These are phyloP conservation scores for Beris morrisii DNA, from an alignment of 2,888 invertebrate species.

Conservation along the genomic window DNA sequence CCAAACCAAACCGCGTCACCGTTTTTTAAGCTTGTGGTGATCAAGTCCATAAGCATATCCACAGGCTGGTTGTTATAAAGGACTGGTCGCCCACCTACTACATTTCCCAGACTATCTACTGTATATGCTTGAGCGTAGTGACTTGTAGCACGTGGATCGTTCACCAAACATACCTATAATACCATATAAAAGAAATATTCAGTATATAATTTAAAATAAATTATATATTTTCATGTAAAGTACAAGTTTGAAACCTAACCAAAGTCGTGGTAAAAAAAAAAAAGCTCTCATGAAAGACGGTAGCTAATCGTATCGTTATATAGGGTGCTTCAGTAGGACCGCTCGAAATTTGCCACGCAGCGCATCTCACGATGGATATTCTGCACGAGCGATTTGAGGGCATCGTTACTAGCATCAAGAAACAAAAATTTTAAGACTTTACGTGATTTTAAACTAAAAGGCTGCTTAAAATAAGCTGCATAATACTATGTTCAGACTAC, in stretches of 20 bases:
- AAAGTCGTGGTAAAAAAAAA: background rate
- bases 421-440: no score
- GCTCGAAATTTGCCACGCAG: no score
- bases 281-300: no score
- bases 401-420: no score
- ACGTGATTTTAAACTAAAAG: no score
- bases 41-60: slow-evolving; percentile 72
- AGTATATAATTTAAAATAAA: background rate
- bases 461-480: no score
- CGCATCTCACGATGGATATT: no score
- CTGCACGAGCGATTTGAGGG: no score
- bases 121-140: slow-evolving; percentile 81
- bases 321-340: no score
- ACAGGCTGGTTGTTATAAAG: slow-evolving; percentile 88
- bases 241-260: background rate
- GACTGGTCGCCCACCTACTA: slow-evolving; percentile 76
- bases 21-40: slow-evolving; percentile 74
- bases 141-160: slow-evolving; percentile 80
- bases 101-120: slow-evolving; percentile 85
- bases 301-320: no score
- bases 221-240: background rate
- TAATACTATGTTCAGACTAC: no score
- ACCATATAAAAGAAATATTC: slow-evolving; percentile 42
- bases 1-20: slow-evolving; percentile 93
- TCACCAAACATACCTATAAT: slow-evolving; percentile 82